These are phyloP conservation scores for Arge pagana DNA, from an alignment of 2,888 invertebrate species.

Conservation along the genomic window DNA sequence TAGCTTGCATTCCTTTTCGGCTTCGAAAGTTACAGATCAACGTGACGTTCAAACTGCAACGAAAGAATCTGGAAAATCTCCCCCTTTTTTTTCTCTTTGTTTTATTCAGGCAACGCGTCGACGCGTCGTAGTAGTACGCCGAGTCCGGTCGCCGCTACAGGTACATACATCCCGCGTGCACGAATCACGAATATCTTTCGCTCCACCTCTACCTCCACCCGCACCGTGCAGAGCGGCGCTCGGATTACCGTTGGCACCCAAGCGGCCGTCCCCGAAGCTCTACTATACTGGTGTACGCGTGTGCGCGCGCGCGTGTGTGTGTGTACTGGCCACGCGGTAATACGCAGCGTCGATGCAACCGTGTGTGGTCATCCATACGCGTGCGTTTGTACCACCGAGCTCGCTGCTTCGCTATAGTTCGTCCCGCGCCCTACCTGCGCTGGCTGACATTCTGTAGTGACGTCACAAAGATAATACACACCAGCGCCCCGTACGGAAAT, in stretches of 20 bases:
- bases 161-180: no score
- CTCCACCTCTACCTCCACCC: constrained; percentile 12
- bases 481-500: constrained; percentile 17
- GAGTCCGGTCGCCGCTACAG: no score
- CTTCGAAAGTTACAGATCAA: no score
- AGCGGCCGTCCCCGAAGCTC: constrained; percentile 8
- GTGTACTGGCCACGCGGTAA: background rate
- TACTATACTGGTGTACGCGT: constrained; percentile 2
- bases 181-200: constrained; percentile 14
- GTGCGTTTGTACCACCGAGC: background rate
- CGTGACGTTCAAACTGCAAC: no score
- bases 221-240: constrained; percentile 9
- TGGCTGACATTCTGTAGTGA: constrained; percentile 30
- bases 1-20: no score
- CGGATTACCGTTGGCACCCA: constrained; percentile 16
- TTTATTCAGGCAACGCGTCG: no score
- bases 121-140: no score
- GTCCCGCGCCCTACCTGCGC: constrained; percentile 17
- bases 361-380: background rate
- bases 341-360: background rate
- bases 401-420: constrained; percentile 16
- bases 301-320: background rate
- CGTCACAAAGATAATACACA: constrained; percentile 30
- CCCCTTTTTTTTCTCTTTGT: no score
- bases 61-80: no score